Conservation (phyloP, 2,888 invertebrate genomes). For the Drosophila imparisetae region DNA sequence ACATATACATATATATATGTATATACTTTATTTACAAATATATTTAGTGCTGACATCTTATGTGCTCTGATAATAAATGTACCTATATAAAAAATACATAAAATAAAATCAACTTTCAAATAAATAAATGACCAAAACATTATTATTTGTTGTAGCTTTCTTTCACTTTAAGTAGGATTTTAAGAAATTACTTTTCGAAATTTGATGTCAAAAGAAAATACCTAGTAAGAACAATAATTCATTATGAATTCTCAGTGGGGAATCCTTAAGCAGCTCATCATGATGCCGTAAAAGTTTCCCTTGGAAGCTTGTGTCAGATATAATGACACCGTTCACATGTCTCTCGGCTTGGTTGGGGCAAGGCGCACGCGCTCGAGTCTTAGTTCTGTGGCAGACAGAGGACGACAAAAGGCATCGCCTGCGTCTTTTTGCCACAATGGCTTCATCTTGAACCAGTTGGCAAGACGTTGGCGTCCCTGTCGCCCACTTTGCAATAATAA, state of each 20-base stretch:
- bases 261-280: conserved; percentile 38
- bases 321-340: conserved; percentile 34
- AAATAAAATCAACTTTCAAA: background rate
- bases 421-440: conserved; percentile 29
- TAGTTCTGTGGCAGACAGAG: conserved; percentile 7
- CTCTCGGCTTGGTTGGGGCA: conserved; percentile 11
- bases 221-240: conserved; percentile 4
- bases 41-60: background rate
- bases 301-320: conserved; percentile 33
- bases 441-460: conserved; percentile 67
- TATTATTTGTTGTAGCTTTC: background rate
- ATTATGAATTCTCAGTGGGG: conserved; percentile 15
- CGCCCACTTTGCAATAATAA: conserved; percentile 68
- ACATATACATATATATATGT: background rate
- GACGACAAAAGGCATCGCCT: conserved; percentile 39
- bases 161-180: background rate
- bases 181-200: background rate
- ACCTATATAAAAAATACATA: background rate
- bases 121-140: background rate
- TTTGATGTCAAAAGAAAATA: background rate
- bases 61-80: background rate
- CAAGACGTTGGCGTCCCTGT: conserved; percentile 34
- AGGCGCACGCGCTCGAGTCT: conserved; percentile 30
- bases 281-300: conserved; percentile 38
- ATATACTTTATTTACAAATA: background rate